Evolutionary conservation across 2,797 vertebrate genomes (phyloP), one percentile per base, ranked within the genome.

Genomic region (Huso huso): DNA sequence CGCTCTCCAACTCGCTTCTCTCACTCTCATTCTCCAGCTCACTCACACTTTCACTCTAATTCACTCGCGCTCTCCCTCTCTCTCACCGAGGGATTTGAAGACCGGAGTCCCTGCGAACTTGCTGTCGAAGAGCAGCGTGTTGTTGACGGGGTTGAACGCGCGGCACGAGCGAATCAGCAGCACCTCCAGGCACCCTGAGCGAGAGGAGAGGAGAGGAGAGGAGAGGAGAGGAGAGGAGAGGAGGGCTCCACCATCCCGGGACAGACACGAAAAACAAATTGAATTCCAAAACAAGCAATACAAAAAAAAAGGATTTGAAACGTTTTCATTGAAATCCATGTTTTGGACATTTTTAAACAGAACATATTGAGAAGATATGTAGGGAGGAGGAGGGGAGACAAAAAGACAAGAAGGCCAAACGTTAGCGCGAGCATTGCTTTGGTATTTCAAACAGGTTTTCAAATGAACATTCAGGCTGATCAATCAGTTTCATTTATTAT

Each of bases 71-170:
- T 37, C 23, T 37, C 23, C 4, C 23, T 2, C 23, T 37, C 23
- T 37, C 92, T 90, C 83, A 95, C 94, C 94, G 0, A 96, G 90
- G 0, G 94, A 84, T 82, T 94, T 94, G 81, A 96, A 96, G 77
- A 94, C 80, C 73, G 92, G 92, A 66, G 88, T 65, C 7, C 87
- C 78, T 0, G 91, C 90, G 1, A 93, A 94, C 76, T 95, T 95
- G 49, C 93, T 93, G 61, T 95, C 91, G 58, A 95, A 96, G 70
- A 95, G 87, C 68, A 96, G 3, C 0, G 92, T 95, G 75, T 92
- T 93, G 79, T 93, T 94, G 78, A 90, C 69, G 68, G 93, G 92
- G 84, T 96, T 95, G 72, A 93, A 96, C 0, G 87, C 91, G 6
- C 90, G 88, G 72, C 89, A 91, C 92, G 94, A 93, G 65, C 94